Evolutionary conservation across 2,113 vertebrate species (phyloP), one percentile per base, ranked within the genome.

Genomic region (Caracal caracal): DNA sequence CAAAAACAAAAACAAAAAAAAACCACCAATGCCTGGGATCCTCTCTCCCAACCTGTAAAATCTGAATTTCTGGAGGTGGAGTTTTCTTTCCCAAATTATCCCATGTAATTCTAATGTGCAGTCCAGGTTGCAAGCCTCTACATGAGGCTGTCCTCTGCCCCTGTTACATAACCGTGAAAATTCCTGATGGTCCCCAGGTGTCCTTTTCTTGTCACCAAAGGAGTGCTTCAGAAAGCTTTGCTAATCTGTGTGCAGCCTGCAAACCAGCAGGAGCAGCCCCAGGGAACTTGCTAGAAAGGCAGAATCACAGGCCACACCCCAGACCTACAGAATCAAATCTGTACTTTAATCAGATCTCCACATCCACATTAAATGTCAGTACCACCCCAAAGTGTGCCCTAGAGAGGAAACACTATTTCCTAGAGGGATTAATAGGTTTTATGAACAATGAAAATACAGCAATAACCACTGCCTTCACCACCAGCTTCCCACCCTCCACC

Each of bases 161-260:
- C 53, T 12, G 9, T 2, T 4, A 22, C 16, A 0, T 9, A 40
- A 82, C 4, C 37, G 8, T 33, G 66, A 53, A 37, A 17, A 70
- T 79, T 49, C 63, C 80, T 19, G 33, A 70, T 35, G 40, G 26
- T 49, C 49, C 37, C 49, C 26, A 13, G 1, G 2, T 3, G 35
- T 65, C 79, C 56, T 79, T 37, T 59, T 78, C 24, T 17, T 30
- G 66, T 15, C 76, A 17, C 13, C 53, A 51, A 35, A 43, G 59
- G 40, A 49, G 11, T 33, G 71, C 47, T 33, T 79, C n/a, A 0
- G 6, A 19, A 84, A 65, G 63, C 15, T 65, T 40, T 15, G 12
- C 17, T 26, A 19, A 24, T 28, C n/a, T 1, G 1, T 2, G 26
- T n/a, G 19, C 10, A 2, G 6, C 28, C 66, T 17, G 0, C 53